Evolutionary conservation across 2,113 vertebrate genomes (phyloP), one percentile per base, ranked within the genome.

Genomic region (Casuarius casuarius): DNA sequence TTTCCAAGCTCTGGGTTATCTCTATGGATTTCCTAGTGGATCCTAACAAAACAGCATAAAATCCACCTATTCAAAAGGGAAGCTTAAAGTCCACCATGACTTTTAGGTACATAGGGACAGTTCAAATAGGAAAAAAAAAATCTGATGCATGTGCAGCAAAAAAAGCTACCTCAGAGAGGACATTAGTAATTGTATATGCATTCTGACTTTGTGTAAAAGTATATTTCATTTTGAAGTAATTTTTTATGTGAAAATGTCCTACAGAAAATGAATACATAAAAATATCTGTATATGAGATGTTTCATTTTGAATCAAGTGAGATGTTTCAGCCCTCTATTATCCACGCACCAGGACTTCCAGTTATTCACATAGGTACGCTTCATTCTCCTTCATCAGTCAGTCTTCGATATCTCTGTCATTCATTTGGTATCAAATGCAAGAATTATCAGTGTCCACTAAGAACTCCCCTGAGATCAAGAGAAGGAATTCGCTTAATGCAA

Each of bases 351-450:
- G 29, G 56, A 58, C 56, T 58, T 58, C 29, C 56, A 15, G 48
- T 21, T 20, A 54, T 35, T 48, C 51, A 58, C 26, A 7, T 0
- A 9, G 63, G 31, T 4, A 2, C 0, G 1, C n/a, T 7, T 29
- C 4, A 5, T 6, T 2, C 29, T 72, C 23, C 42, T 49, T 5
- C 52, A 4, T 6, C 25, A 18, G 28, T 4, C 44, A 22, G 21
- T 44, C 26, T n/a, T 23, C 17, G 25, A 15, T 44, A 26, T 2
- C 70, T 12, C 61, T 56, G 48, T 2, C 52, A 28, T 5, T 3
- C 42, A 8, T 10, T 5, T 4, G 10, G 59, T 33, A 44, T 5
- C 66, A n/a, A 23, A 35, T 0, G 0, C 16, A 26, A 21, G 12
- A n/a, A 38, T 18, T 31, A 68, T 1, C 48, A 1, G n/a, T 2